These are phyloP conservation scores for Helostoma temminkii DNA, from an alignment of 2,797 vertebrate species.

Conservation along the genomic window DNA sequence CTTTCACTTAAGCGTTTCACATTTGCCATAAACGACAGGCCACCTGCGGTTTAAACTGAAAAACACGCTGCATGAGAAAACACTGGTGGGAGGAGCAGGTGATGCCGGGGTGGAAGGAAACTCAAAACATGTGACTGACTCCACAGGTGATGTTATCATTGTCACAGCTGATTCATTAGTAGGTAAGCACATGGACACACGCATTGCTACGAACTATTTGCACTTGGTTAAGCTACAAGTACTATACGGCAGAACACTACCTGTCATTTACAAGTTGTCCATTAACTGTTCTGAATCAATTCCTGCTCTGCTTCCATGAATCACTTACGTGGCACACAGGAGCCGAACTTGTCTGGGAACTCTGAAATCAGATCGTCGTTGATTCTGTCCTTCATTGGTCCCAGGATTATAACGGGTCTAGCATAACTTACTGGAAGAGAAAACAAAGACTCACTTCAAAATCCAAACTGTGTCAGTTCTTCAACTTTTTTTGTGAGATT, in stretches of 20 bases:
- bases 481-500: too few species aligned
- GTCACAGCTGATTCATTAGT: not conserved
- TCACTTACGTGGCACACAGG: slow-evolving; percentile 97
- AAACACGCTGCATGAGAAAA: not conserved
- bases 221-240: not conserved
- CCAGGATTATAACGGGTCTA: slow-evolving; percentile 95
- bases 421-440: slow-evolving; percentile 91
- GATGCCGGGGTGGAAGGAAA: not conserved
- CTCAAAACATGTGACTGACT: not conserved
- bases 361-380: slow-evolving; percentile 98
- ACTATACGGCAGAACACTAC: not conserved
- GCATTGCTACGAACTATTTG: too few species aligned
- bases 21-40: not conserved
- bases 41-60: not conserved
- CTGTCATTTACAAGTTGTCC: not conserved
- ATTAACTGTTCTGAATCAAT: not conserved
- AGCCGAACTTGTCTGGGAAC: slow-evolving; percentile 98
- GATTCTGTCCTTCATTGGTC: slow-evolving; percentile 98
- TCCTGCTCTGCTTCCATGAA: not conserved
- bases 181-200: slow-evolving; percentile 1
- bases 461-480: too few species aligned
- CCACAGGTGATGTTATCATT: not conserved
- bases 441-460: slow-evolving; percentile 14
- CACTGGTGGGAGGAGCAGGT: not conserved
- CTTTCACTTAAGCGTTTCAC: not conserved